These are phyloP conservation scores for Pantelozetes paolii DNA, from an alignment of 2,888 invertebrate genomes.

Conservation along the genomic window DNA sequence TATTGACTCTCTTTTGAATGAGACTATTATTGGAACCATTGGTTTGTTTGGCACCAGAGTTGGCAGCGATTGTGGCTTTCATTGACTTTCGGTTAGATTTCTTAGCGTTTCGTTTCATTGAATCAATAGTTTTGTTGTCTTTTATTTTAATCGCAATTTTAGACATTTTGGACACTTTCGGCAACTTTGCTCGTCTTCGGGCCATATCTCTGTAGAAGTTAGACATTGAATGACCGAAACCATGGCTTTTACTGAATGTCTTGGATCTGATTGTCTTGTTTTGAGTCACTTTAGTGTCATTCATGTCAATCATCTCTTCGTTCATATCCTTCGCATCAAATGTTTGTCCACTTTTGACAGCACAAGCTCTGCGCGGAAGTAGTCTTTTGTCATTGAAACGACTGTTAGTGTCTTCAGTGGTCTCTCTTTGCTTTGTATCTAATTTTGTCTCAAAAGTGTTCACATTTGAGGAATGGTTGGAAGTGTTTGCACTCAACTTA, in stretches of 20 bases:
- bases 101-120: slow-evolving; percentile 1
- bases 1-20: not conserved
- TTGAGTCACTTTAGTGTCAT: not conserved
- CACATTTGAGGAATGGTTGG: not conserved
- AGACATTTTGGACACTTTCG: not conserved
- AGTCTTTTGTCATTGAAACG: not conserved
- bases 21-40: not conserved
- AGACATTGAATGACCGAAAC: slow-evolving; percentile 7
- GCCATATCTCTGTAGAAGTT: slow-evolving; percentile 28
- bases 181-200: slow-evolving; percentile 16
- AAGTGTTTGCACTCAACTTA: not conserved
- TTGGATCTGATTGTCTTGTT: slow-evolving; percentile 6
- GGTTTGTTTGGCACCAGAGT: slow-evolving; percentile 2
- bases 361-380: slow-evolving; percentile 26
- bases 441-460: not conserved
- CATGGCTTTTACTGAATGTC: not conserved
- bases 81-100: slow-evolving; percentile 14
- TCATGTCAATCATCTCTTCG: not conserved
- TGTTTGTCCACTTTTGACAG: not conserved
- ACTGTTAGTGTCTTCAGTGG: not conserved
- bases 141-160: slow-evolving; percentile 17
- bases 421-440: not conserved
- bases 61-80: not conserved
- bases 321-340: not conserved
- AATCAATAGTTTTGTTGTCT: not conserved